Evolutionary conservation across 2,888 invertebrate genomes (phyloP).

Genomic region (Lumbricus terrestris): DNA sequence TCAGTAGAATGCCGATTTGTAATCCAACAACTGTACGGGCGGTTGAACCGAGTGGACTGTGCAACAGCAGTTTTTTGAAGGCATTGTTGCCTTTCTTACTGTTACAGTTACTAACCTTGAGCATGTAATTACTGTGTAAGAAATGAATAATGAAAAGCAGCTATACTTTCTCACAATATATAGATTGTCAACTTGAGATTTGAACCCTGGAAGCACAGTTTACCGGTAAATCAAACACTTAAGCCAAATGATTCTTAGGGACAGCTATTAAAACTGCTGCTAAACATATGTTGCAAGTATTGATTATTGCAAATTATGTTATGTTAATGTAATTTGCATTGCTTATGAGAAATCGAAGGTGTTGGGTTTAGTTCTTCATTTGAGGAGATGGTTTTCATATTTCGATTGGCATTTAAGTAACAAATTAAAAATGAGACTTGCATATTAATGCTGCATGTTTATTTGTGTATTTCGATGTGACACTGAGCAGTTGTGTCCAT

Average conservation of each 20-base stretch:
- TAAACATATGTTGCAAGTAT: neutral
- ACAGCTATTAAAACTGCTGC: neutral
- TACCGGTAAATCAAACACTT: neutral
- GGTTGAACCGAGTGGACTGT: neutral
- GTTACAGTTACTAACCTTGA: neutral
- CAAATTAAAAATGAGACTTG: neutral
- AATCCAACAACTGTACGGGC: neutral
- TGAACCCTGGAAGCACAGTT: neutral
- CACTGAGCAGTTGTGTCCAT: neutral
- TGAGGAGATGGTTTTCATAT: neutral
- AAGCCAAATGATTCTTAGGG: neutral
- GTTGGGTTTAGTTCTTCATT: neutral
- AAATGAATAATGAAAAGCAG: neutral
- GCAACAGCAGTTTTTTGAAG: neutral
- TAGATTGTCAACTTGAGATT: neutral
- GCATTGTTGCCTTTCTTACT: neutral
- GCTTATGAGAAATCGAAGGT: neutral
- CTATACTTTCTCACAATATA: no score
- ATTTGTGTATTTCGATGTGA: neutral
- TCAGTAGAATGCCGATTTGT: neutral
- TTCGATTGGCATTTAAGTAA: neutral
- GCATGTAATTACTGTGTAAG: neutral
- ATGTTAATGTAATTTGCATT: neutral
- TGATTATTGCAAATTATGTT: neutral
- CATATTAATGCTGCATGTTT: neutral